These are phyloP conservation scores for Papilio protenor DNA, from an alignment of 2,888 invertebrate species.

Conservation along the genomic window DNA sequence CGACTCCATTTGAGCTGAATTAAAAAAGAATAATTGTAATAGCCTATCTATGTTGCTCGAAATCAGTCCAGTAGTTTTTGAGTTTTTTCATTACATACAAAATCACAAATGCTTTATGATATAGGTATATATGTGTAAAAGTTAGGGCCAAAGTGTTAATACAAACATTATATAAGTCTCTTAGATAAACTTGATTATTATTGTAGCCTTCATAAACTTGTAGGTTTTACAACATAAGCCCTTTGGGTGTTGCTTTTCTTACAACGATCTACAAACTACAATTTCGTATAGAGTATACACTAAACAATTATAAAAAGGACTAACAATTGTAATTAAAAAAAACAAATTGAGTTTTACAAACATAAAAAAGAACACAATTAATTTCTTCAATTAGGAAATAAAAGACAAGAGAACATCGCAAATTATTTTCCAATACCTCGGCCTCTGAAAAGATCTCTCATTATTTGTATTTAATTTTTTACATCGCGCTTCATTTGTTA, in stretches of 20 bases:
- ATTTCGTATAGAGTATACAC: not conserved
- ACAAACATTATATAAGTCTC: not conserved
- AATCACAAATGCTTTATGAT: no score
- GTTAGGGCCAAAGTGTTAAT: not conserved
- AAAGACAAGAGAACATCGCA: constrained; percentile 2
- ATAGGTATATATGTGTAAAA: not conserved
- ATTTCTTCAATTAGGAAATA: not conserved
- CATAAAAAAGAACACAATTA: not conserved
- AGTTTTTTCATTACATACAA: no score
- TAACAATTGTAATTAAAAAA: not conserved
- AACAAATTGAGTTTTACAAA: not conserved
- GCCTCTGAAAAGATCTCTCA: constrained; percentile 1
- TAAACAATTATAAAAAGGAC: not conserved
- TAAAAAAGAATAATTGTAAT: no score
- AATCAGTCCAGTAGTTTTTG: no score
- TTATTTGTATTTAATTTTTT: constrained; percentile 12
- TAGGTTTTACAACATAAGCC: not conserved
- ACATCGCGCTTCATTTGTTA: constrained; percentile 7
- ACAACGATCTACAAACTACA: not conserved
- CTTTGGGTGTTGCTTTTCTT: not conserved
- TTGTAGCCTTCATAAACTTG: not conserved
- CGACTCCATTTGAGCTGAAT: no score
- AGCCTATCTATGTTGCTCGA: no score
- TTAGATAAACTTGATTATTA: not conserved
- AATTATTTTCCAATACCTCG: not conserved